Conservation (phyloP, 1,140 invertebrate genomes). For the Uloborus diversus region DNA sequence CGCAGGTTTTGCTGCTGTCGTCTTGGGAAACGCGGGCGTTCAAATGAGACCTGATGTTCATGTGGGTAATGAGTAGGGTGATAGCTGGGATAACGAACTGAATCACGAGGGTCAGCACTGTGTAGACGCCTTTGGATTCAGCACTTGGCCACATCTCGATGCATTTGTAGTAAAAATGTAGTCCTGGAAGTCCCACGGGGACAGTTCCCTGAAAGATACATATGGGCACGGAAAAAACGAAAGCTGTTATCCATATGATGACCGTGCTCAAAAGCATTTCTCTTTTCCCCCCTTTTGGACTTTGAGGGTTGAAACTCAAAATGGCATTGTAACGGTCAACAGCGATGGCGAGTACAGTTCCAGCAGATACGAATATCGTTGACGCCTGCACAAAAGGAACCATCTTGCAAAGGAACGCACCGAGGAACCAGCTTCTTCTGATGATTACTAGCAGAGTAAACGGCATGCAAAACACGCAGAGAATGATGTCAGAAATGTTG, state of each 20-base stretch:
- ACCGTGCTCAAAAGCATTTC: slow-evolving; percentile 60
- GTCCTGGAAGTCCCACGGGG: slow-evolving; percentile 61
- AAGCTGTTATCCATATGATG: slow-evolving; percentile 69
- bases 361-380: slow-evolving; percentile 72
- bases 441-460: slow-evolving; percentile 69
- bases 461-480: slow-evolving; percentile 72
- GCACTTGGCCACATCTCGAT: slow-evolving; percentile 66
- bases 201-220: slow-evolving; percentile 68
- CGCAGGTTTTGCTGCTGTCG: neutral
- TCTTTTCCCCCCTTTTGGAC: neutral
- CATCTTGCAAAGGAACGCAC: slow-evolving; percentile 70
- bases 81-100: slow-evolving; percentile 71
- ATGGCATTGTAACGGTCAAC: slow-evolving; percentile 66
- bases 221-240: slow-evolving; percentile 67
- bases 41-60: slow-evolving; percentile 68
- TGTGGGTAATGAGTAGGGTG: slow-evolving; percentile 69
- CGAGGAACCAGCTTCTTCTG: slow-evolving; percentile 64
- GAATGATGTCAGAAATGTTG: slow-evolving; percentile 70
- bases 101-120: slow-evolving; percentile 68
- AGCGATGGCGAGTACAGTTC: slow-evolving; percentile 72
- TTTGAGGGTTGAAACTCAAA: slow-evolving; percentile 36
- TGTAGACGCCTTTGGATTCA: slow-evolving; percentile 67
- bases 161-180: slow-evolving; percentile 65
- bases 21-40: slow-evolving; percentile 49
- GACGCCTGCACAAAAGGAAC: slow-evolving; percentile 71